Evolutionary conservation across 2,888 invertebrate species (phyloP).

Genomic region (Hermaeophaga mercurialis): DNA sequence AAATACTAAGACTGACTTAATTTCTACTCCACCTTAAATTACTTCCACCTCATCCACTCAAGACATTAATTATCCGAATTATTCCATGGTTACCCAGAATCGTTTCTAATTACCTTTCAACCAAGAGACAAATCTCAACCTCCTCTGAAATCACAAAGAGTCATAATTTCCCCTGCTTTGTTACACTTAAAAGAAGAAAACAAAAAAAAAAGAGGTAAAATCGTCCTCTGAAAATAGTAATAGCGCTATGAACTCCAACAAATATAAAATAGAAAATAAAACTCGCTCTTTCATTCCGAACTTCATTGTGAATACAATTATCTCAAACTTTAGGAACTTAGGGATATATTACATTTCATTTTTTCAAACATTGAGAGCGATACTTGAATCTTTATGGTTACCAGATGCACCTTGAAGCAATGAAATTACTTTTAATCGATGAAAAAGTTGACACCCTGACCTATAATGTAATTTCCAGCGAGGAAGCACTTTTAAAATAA

Average conservation of each 20-base stretch:
- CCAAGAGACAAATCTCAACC: not conserved
- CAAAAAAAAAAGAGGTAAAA: not conserved
- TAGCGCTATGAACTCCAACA: not conserved
- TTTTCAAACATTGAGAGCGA: too few relatives aligned
- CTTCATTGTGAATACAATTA: too few relatives aligned
- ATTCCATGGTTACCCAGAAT: not conserved
- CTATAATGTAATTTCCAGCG: too few relatives aligned
- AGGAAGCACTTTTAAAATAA: too few relatives aligned
- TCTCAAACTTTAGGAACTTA: too few relatives aligned
- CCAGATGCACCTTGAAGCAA: too few relatives aligned
- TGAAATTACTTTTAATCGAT: too few relatives aligned
- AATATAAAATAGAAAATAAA: not conserved
- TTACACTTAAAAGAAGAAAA: not conserved
- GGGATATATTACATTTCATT: too few relatives aligned
- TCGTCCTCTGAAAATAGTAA: not conserved
- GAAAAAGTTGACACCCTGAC: too few relatives aligned
- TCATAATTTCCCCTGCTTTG: not conserved
- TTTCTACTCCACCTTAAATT: not conserved
- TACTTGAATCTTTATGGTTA: too few relatives aligned
- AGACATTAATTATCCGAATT: not conserved
- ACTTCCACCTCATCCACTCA: not conserved
- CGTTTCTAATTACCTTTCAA: not conserved
- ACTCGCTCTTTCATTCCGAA: not conserved
- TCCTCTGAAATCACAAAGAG: not conserved
- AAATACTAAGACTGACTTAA: not conserved